phyloP scores from a whole-genome alignment of 2,888 invertebrate genomes.

The Calameuta filiformis region DNA sequence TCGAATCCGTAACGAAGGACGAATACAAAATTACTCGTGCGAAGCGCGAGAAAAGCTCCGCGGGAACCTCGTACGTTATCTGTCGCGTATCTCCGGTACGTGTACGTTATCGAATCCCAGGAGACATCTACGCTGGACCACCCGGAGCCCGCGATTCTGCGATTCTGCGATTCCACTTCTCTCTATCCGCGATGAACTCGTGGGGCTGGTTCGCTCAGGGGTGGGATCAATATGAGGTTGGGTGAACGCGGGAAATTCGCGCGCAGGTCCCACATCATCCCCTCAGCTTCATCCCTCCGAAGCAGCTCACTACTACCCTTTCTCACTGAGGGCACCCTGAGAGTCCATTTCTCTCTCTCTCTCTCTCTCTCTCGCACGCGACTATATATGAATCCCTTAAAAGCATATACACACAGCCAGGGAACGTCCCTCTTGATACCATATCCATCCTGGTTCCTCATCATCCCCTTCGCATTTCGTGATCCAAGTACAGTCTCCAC shows the following conservation, averaged over 20 bases:
- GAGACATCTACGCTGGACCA: slow-evolving; percentile 39
- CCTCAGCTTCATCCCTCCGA: slow-evolving; percentile 18
- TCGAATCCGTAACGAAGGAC: no score
- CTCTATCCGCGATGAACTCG: slow-evolving; percentile 16
- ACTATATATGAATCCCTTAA: background rate
- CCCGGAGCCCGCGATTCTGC: slow-evolving; percentile 51
- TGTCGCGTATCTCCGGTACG: no score
- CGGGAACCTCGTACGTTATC: no score
- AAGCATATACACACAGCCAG: no score
- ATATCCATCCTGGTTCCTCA: slow-evolving; percentile 2
- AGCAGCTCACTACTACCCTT: slow-evolving; percentile 23
- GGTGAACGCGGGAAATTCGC: slow-evolving; percentile 65
- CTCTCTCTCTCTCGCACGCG: background rate
- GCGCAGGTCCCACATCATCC: slow-evolving; percentile 61
- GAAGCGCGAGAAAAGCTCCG: no score
- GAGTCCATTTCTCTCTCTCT: slow-evolving; percentile 4
- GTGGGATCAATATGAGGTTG: slow-evolving; percentile 66
- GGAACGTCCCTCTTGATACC: no score
- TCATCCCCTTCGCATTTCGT: background rate
- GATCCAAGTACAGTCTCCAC: slow-evolving; percentile 10
- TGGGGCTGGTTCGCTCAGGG: slow-evolving; percentile 41
- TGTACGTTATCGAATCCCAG: no score
- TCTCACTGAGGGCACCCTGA: background rate
- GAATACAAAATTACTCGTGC: no score
- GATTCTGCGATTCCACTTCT: slow-evolving; percentile 41